Evolutionary conservation across 2,888 invertebrate species (phyloP).

Genomic region (Drosophila robusta): DNA sequence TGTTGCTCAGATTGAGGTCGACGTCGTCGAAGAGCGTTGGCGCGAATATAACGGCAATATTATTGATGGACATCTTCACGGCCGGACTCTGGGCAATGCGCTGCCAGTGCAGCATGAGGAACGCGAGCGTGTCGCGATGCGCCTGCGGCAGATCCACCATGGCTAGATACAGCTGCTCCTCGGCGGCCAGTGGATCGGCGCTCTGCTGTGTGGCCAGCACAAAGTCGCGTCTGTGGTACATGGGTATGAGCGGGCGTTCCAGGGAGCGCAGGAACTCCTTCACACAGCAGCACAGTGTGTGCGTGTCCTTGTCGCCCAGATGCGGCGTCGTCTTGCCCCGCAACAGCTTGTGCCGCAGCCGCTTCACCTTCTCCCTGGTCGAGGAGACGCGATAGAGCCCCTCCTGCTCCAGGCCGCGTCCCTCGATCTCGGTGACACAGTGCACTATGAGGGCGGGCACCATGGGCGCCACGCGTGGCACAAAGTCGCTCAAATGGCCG

Average conservation of each 20-base stretch:
- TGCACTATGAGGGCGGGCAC: slow-evolving; percentile 70
- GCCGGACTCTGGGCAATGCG: slow-evolving; percentile 62
- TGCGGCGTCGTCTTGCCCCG: slow-evolving; percentile 65
- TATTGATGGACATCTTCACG: slow-evolving; percentile 59
- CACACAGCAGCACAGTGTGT: slow-evolving; percentile 67
- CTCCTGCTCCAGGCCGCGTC: slow-evolving; percentile 61
- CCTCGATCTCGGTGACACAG: slow-evolving; percentile 74
- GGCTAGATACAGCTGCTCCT: slow-evolving; percentile 56
- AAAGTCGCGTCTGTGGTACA: slow-evolving; percentile 49
- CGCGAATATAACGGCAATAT: slow-evolving; percentile 67
- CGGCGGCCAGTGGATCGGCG: slow-evolving; percentile 36
- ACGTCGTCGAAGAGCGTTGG: slow-evolving; percentile 66
- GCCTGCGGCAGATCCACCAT: slow-evolving; percentile 52
- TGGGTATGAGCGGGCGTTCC: slow-evolving; percentile 56
- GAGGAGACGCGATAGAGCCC: slow-evolving; percentile 71
- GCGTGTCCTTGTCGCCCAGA: slow-evolving; percentile 63
- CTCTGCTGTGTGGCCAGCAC: slow-evolving; percentile 51
- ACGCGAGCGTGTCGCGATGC: slow-evolving; percentile 65
- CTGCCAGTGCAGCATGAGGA: slow-evolving; percentile 72
- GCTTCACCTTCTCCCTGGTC: slow-evolving; percentile 66
- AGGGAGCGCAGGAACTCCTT: slow-evolving; percentile 68
- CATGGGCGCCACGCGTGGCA: slow-evolving; percentile 63
- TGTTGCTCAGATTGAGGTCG: slow-evolving; percentile 58
- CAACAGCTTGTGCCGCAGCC: slow-evolving; percentile 59
- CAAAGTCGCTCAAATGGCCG: slow-evolving; percentile 57